These are phyloP conservation scores for Actinia tenebrosa DNA, from an alignment of 64 coral and sea anemone genomes.

Conservation along the genomic window DNA sequence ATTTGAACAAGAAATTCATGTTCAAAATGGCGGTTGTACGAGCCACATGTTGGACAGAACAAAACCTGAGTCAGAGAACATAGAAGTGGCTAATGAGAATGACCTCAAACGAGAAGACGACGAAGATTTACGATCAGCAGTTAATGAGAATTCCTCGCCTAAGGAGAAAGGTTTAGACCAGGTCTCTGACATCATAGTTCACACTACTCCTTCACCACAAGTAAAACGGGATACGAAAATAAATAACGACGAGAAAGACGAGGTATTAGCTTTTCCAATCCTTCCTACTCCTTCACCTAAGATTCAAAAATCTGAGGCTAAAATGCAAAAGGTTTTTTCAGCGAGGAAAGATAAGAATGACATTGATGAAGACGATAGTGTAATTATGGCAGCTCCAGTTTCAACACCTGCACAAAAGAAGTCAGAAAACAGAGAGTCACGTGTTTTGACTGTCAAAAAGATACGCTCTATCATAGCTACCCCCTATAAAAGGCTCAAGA, in stretches of 20 bases:
- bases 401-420: neutral
- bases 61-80: neutral
- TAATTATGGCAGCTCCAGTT: neutral
- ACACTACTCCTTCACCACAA: neutral
- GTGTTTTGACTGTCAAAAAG: neutral
- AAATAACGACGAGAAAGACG: neutral
- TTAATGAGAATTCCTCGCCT: neutral
- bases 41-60: neutral
- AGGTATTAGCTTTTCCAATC: neutral
- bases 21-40: neutral
- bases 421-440: neutral
- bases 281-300: neutral
- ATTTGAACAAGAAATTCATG: neutral
- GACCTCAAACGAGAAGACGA: neutral
- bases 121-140: neutral
- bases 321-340: neutral
- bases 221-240: neutral
- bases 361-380: neutral
- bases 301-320: neutral
- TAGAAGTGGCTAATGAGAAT: neutral
- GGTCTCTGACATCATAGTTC: neutral
- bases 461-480: constrained; percentile 14
- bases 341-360: neutral
- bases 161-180: neutral
- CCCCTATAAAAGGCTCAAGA: neutral